These are phyloP conservation scores for Plebejus anna DNA, from an alignment of 2,888 invertebrate species.

Conservation along the genomic window DNA sequence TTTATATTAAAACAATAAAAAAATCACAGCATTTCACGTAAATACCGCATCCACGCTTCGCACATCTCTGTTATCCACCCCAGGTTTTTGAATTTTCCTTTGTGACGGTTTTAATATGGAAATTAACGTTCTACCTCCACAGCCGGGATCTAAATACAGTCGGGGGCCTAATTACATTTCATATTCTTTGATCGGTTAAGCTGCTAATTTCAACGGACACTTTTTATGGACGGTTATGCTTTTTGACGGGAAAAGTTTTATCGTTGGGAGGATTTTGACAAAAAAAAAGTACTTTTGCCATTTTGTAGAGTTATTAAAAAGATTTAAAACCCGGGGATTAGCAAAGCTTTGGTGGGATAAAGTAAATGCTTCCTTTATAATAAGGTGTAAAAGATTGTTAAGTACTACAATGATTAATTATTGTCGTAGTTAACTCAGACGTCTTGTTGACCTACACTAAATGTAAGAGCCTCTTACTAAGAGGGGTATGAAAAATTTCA, in stretches of 20 bases:
- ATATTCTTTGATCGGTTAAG: conserved; percentile 31
- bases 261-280: not conserved
- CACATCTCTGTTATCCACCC: conserved; percentile 43
- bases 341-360: too few relatives aligned
- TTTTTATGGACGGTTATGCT: conserved; percentile 7
- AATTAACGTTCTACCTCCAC: conserved; percentile 73
- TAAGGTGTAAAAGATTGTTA: too few relatives aligned
- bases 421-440: too few relatives aligned
- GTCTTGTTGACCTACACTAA: too few relatives aligned
- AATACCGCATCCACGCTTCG: conserved; percentile 46
- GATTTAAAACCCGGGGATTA: not conserved
- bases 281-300: too few relatives aligned
- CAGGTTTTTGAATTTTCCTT: conserved; percentile 79
- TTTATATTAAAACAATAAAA: not conserved
- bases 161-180: conserved; percentile 22
- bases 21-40: not conserved
- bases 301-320: too few relatives aligned
- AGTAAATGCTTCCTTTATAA: too few relatives aligned
- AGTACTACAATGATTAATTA: too few relatives aligned
- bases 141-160: not conserved
- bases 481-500: too few relatives aligned
- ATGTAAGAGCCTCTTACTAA: too few relatives aligned
- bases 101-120: conserved; percentile 80
- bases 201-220: conserved; percentile 12
- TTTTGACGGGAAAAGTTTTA: not conserved